phyloP scores from a whole-genome alignment of 1,140 invertebrate species.

The Aphaenogaster rudis region DNA sequence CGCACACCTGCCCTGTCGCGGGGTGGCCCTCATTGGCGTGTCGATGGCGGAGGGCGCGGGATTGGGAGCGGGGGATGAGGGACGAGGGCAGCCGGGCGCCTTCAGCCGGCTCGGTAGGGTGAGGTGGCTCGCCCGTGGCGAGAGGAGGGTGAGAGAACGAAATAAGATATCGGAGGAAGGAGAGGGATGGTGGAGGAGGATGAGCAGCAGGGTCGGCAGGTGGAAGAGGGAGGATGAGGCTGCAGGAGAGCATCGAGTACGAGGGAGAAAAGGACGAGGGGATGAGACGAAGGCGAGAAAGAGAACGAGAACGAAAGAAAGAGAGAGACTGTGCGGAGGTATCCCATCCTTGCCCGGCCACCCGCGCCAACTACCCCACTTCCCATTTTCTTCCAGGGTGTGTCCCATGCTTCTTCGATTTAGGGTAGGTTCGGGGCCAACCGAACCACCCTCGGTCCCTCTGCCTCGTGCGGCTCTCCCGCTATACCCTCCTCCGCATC shows the following conservation, averaged over 20 bases:
- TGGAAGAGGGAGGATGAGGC: slow-evolving; percentile 56
- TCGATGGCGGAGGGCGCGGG: slow-evolving; percentile 74
- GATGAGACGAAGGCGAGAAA: slow-evolving; percentile 38
- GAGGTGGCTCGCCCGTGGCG: slow-evolving; percentile 48
- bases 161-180: slow-evolving; percentile 83
- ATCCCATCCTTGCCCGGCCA: slow-evolving; percentile 64
- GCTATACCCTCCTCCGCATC: slow-evolving; percentile 35
- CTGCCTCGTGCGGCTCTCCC: slow-evolving; percentile 47
- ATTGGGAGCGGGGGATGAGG: slow-evolving; percentile 28
- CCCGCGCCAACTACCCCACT: slow-evolving; percentile 66
- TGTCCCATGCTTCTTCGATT: slow-evolving; percentile 85
- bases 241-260: slow-evolving; percentile 59
- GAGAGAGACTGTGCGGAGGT: slow-evolving; percentile 39
- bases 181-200: slow-evolving; percentile 24
- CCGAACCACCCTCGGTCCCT: slow-evolving; percentile 40
- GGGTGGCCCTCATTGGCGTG: slow-evolving; percentile 78
- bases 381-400: slow-evolving; percentile 83
- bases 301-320: slow-evolving; percentile 12
- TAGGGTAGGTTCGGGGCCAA: slow-evolving; percentile 83
- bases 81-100: slow-evolving; percentile 37
- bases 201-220: slow-evolving; percentile 41
- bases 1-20: slow-evolving; percentile 80
- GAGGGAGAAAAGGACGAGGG: slow-evolving; percentile 25
- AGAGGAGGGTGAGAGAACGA: slow-evolving; percentile 74
- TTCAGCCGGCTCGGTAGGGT: slow-evolving; percentile 54